Evolutionary conservation across 2,797 vertebrate species (phyloP).

Genomic region (Meriones psammophilus): DNA sequence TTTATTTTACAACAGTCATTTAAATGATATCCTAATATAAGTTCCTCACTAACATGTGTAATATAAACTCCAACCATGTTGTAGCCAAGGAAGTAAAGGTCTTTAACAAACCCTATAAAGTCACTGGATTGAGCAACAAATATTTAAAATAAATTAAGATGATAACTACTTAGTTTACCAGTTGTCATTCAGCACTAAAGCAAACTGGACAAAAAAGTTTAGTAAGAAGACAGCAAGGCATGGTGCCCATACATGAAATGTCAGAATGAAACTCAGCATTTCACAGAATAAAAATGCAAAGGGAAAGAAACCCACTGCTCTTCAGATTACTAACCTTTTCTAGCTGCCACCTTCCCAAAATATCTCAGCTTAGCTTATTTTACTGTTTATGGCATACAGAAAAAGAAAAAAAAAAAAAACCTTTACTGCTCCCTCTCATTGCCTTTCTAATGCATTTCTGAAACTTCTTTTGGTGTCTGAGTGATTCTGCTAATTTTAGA

Average conservation of each 20-base stretch:
- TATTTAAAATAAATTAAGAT: no score
- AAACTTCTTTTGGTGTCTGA: background rate
- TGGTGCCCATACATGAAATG: background rate
- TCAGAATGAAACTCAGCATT: background rate
- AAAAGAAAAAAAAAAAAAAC: background rate
- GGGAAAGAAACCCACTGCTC: background rate
- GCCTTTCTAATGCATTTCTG: background rate
- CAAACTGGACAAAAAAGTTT: background rate
- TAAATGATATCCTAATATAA: background rate
- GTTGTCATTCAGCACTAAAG: background rate
- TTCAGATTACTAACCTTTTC: background rate
- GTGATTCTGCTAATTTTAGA: background rate
- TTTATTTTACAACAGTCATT: background rate
- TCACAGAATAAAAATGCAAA: background rate
- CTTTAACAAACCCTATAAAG: background rate
- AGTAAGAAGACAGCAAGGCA: background rate
- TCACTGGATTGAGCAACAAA: background rate
- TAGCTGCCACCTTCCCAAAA: background rate
- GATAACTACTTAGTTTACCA: background rate
- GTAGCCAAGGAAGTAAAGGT: background rate
- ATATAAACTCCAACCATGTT: background rate
- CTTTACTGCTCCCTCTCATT: background rate
- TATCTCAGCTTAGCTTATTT: background rate
- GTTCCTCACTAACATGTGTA: background rate
- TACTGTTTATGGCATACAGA: background rate